Base-by-base conservation (phyloP, 2,113 vertebrate species). In the Brachypodius melanocephalos region DNA sequence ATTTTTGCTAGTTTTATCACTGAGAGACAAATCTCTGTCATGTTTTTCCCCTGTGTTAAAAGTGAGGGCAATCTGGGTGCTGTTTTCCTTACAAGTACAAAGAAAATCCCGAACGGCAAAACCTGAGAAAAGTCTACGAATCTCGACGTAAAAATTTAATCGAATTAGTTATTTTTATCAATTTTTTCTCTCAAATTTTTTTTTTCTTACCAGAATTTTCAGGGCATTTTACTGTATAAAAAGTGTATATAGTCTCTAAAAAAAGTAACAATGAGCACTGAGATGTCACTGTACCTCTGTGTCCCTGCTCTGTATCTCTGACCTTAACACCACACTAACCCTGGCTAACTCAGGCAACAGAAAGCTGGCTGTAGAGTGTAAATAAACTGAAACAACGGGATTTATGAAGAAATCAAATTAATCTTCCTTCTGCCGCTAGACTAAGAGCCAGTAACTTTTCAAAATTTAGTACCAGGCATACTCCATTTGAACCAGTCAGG, bases 1-100 rank as follows among this genome's bases (percentile, higher is more conserved):
- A 31, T 81, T 93, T 93, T 86, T 63, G 73, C 48, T 65, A 2
- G 68, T 83, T 96, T 94, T 93, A 90, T 95, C 90, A 86, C 55
- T 15, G 32, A 84, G 78, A 88, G 82, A 86, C 82, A 83, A 96
- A 91, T 93, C 67, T 88, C 59, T 77, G 52, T 77, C 71, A 43
- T 80, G 75, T 67, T 95, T 93, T 86, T 49, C n/a, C 63, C 31
- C 48, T 12, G 26, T 48, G 36, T 83, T 86, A 80, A 77, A 93
- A 67, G 43, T 4, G 59, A 71, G 48, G 26, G 32, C 89, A 79
- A 82, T n/a, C 73, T 58, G 74, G 61, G 32, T 0, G 2, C 18
- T 63, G 0, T 74, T 91, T 83, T 66, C 24, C 29, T 85, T 58
- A 29, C 3, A 38, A 34, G 59, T 28, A 40, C 14, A 51, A 83